A percentile compares a stretch with the other conserved stretches of the same genome.
Conservation (phyloP, 2,888 invertebrate species). For the Lomographa bimaculata region DNA sequence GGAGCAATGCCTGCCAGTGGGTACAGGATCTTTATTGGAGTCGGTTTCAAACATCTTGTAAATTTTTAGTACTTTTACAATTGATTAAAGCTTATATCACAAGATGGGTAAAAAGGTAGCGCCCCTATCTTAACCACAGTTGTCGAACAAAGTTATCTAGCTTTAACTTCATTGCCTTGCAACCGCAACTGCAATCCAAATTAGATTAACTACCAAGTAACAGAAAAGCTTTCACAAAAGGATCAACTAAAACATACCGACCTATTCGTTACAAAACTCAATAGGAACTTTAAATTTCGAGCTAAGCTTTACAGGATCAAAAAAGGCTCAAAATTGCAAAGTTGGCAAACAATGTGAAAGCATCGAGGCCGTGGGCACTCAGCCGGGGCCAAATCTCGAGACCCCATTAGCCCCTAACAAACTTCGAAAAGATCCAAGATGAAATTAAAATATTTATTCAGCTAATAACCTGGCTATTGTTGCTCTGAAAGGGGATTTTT, state of each 20-base stretch:
- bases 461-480: conserved; percentile 29
- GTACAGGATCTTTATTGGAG: no score
- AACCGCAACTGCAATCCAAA: no score
- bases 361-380: conserved; percentile 18
- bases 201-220: no score
- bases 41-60: no score
- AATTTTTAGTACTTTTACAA: no score
- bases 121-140: no score
- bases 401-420: conserved; percentile 18
- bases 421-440: conserved; percentile 27
- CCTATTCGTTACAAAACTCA: conserved; percentile 17
- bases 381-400: conserved; percentile 17
- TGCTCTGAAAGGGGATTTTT: conserved; percentile 6
- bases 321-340: conserved; percentile 25
- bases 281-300: conserved; percentile 22
- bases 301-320: conserved; percentile 20
- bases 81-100: no score
- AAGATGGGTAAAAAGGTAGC: no score
- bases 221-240: no score
- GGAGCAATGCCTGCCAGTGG: no score
- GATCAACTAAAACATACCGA: conserved; percentile 12
- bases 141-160: no score
- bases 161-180: no score
- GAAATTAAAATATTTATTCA: conserved; percentile 33
- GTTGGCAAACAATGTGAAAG: conserved; percentile 30